These are phyloP conservation scores for Silurus aristotelis DNA, from an alignment of 2,797 vertebrate genomes.

Conservation along the genomic window DNA sequence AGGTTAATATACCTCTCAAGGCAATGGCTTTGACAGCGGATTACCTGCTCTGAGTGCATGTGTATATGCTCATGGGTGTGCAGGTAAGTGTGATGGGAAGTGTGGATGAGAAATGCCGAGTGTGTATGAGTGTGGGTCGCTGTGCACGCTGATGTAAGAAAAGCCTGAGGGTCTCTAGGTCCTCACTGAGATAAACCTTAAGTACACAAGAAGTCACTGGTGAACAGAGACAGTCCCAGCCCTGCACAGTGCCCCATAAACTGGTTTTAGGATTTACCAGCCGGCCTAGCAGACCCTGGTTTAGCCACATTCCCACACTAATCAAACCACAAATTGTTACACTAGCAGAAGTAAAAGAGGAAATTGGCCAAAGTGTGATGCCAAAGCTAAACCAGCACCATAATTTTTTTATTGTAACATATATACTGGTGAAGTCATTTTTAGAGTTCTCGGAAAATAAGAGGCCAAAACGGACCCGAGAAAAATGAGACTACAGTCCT, in stretches of 20 bases:
- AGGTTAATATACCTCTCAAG: slow-evolving; percentile 26
- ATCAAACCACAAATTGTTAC: slow-evolving; percentile 79
- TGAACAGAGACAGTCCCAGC: slow-evolving; percentile 64
- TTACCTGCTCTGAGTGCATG: slow-evolving; percentile 18
- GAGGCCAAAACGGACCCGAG: slow-evolving; percentile 13
- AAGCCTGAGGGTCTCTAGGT: slow-evolving; percentile 51
- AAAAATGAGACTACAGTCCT: slow-evolving; percentile 14
- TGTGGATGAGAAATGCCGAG: neutral
- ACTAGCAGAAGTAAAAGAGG: slow-evolving; percentile 73
- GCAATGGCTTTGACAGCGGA: slow-evolving; percentile 54
- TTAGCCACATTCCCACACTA: slow-evolving; percentile 77
- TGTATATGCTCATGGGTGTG: neutral
- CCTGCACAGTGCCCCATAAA: neutral
- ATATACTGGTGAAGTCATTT: neutral
- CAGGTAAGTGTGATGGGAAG: neutral
- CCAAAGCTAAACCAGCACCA: slow-evolving; percentile 68
- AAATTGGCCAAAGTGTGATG: slow-evolving; percentile 75
- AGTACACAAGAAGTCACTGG: slow-evolving; percentile 72
- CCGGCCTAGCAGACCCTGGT: slow-evolving; percentile 69
- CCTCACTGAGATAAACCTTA: slow-evolving; percentile 69
- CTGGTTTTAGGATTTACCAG: slow-evolving; percentile 62
- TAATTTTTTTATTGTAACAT: neutral
- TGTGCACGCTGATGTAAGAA: slow-evolving; percentile 1
- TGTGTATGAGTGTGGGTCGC: neutral
- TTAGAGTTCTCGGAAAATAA: neutral